These are phyloP conservation scores for Coccyzus lansbergi DNA, from an alignment of 2,797 vertebrate genomes.

Conservation along the genomic window DNA sequence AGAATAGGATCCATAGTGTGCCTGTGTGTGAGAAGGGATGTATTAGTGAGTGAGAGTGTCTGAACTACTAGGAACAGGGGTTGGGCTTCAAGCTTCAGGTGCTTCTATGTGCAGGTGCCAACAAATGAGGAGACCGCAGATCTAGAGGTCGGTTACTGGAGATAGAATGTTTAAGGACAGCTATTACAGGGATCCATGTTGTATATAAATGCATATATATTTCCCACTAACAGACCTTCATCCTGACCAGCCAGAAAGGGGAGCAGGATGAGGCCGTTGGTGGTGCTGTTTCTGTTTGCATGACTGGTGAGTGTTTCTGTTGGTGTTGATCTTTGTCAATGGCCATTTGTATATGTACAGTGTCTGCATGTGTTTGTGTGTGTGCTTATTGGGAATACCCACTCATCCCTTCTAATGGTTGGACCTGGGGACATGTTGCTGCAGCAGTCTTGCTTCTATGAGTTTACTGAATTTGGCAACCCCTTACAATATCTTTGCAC, in stretches of 20 bases:
- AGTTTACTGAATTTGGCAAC: background rate
- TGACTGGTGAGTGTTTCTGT: slow-evolving; percentile 5
- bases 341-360: background rate
- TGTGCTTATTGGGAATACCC: background rate
- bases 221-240: slow-evolving; percentile 1
- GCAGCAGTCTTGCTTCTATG: background rate
- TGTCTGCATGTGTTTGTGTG: background rate
- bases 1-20: accelerated
- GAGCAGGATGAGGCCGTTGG: background rate
- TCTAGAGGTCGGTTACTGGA: background rate
- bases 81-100: background rate
- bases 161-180: background rate
- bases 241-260: background rate
- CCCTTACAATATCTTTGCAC: background rate
- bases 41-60: background rate
- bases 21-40: background rate
- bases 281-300: slow-evolving; percentile 38
- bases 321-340: background rate
- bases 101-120: background rate
- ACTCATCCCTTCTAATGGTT: background rate
- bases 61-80: background rate
- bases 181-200: background rate
- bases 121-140: background rate
- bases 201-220: background rate
- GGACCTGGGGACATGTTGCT: background rate